These are phyloP conservation scores for Drosophila truncata DNA, from an alignment of 1,140 invertebrate genomes.

Conservation along the genomic window DNA sequence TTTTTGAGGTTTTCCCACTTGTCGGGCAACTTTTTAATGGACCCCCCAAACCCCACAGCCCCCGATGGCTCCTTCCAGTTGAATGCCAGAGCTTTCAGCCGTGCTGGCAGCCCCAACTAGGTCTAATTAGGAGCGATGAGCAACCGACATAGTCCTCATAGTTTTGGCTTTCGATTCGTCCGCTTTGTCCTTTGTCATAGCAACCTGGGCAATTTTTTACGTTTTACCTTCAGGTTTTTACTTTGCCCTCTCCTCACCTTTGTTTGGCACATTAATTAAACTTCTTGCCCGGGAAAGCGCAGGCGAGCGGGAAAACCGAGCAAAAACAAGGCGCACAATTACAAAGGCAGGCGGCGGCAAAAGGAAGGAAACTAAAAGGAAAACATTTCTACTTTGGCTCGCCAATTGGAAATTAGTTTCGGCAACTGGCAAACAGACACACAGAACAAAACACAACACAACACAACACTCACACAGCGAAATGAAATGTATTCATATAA, in stretches of 20 bases:
- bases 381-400: slow-evolving; percentile 59
- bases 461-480: slow-evolving; percentile 27
- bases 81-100: slow-evolving; percentile 65
- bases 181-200: slow-evolving; percentile 62
- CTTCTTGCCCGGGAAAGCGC: slow-evolving; percentile 42
- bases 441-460: slow-evolving; percentile 15
- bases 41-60: background rate
- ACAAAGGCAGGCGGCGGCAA: slow-evolving; percentile 29
- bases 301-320: slow-evolving; percentile 11
- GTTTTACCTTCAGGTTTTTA: slow-evolving; percentile 26
- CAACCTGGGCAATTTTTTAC: slow-evolving; percentile 57
- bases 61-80: slow-evolving; percentile 28
- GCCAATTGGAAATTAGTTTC: slow-evolving; percentile 64
- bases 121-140: slow-evolving; percentile 78
- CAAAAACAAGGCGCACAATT: slow-evolving; percentile 53
- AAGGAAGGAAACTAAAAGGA: slow-evolving; percentile 45
- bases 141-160: slow-evolving; percentile 68
- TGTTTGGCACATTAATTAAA: slow-evolving; percentile 75
- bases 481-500: slow-evolving; percentile 76
- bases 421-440: slow-evolving; percentile 31
- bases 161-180: slow-evolving; percentile 61
- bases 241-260: slow-evolving; percentile 31
- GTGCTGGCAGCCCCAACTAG: slow-evolving; percentile 60
- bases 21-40: slow-evolving; percentile 72
- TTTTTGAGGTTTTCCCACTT: slow-evolving; percentile 77